phyloP scores from a whole-genome alignment of 2,113 vertebrate genomes.

The Corythoichthys haematopterus region DNA sequence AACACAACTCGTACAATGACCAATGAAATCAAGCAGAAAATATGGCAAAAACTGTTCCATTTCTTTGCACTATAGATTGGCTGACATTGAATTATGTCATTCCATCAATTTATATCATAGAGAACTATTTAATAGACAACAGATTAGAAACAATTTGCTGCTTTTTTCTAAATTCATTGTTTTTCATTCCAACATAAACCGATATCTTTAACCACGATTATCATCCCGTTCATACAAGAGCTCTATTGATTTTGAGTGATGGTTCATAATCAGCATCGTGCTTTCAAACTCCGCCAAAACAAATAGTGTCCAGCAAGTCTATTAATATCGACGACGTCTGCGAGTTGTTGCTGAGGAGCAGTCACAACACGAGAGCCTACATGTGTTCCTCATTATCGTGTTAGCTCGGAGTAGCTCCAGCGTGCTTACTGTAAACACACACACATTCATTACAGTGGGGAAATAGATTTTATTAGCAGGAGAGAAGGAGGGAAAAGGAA shows the following conservation, averaged over 20 bases:
- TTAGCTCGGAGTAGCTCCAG: slow-evolving; percentile 7
- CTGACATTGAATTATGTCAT: too few species aligned
- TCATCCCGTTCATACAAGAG: background rate
- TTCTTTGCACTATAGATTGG: too few species aligned
- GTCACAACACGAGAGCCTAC: slow-evolving; percentile 14
- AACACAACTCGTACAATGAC: too few species aligned
- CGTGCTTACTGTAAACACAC: slow-evolving; percentile 22
- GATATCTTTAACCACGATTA: too few species aligned
- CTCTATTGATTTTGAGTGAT: background rate
- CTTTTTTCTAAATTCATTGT: too few species aligned
- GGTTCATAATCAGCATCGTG: background rate
- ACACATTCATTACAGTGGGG: background rate
- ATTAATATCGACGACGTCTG: background rate
- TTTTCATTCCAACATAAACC: too few species aligned
- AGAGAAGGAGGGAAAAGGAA: background rate
- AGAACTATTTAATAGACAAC: too few species aligned
- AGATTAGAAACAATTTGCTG: too few species aligned
- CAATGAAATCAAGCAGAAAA: too few species aligned
- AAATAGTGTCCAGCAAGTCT: background rate
- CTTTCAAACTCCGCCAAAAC: background rate
- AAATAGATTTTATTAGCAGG: slow-evolving; percentile 5
- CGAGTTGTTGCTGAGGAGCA: background rate
- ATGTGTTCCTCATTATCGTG: slow-evolving; percentile 22
- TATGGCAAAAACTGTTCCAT: too few species aligned
- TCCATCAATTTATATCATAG: too few species aligned